These are phyloP conservation scores for Laticauda colubrina DNA, from an alignment of 2,113 vertebrate species.

Conservation along the genomic window DNA sequence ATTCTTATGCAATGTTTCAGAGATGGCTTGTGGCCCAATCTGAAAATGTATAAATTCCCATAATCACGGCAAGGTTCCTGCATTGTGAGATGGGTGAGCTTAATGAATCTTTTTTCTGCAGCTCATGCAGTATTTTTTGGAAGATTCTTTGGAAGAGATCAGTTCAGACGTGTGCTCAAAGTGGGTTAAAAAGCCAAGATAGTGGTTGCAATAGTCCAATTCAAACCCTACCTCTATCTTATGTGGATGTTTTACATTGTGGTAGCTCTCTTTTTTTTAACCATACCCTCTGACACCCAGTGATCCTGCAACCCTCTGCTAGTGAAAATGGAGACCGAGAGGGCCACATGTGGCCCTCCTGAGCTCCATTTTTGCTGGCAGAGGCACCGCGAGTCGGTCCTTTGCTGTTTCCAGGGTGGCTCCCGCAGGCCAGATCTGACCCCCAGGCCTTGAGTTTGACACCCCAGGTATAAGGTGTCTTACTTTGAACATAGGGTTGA, in stretches of 20 bases:
- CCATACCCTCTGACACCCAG: background rate
- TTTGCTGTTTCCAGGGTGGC: too few species aligned
- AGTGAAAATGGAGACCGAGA: too few species aligned
- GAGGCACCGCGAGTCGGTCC: too few species aligned
- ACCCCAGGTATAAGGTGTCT: too few species aligned
- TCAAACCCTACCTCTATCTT: background rate
- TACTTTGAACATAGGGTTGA: too few species aligned
- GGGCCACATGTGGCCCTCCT: too few species aligned
- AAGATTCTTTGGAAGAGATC: background rate
- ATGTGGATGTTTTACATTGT: background rate
- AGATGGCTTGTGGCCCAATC: background rate
- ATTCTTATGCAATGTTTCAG: background rate
- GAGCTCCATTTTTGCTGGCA: too few species aligned
- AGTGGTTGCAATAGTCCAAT: background rate
- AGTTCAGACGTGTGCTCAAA: background rate
- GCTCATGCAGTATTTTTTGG: background rate
- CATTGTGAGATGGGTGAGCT: background rate
- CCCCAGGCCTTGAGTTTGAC: too few species aligned
- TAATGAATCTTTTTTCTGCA: background rate
- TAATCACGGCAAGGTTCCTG: background rate
- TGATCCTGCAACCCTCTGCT: too few species aligned
- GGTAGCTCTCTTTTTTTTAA: background rate
- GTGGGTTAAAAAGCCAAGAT: background rate
- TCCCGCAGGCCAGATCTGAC: too few species aligned
- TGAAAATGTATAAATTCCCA: background rate